Evolutionary conservation across 2,888 invertebrate genomes (phyloP).

Genomic region (Drosophila fulvimacula): DNA sequence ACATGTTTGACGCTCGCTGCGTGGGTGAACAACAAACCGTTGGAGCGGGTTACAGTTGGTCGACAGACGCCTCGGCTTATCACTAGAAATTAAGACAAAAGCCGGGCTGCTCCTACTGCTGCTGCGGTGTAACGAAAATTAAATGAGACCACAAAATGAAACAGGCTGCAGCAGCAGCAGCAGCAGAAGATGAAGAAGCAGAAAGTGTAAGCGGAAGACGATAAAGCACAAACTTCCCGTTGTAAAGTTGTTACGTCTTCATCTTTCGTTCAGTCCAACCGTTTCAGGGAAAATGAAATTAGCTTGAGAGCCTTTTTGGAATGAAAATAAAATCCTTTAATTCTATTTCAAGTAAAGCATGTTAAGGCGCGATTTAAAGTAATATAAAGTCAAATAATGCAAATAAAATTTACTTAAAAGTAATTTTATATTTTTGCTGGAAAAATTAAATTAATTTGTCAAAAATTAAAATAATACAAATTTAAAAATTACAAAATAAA

Average conservation of each 20-base stretch:
- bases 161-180: slow-evolving; percentile 6
- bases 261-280: slow-evolving; percentile 14
- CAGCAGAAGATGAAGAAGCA: neutral
- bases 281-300: neutral
- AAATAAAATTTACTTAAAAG: too few species aligned
- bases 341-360: neutral
- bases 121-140: slow-evolving; percentile 54
- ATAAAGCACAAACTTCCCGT: neutral
- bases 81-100: slow-evolving; percentile 76
- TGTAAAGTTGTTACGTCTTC: slow-evolving; percentile 16
- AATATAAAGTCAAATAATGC: neutral
- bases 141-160: slow-evolving; percentile 60
- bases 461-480: too few species aligned
- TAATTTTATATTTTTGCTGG: too few species aligned
- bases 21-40: neutral
- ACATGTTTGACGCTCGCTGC: slow-evolving; percentile 41
- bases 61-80: slow-evolving; percentile 59
- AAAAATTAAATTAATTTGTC: too few species aligned
- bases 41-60: slow-evolving; percentile 9
- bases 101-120: slow-evolving; percentile 16
- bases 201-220: slow-evolving; percentile 2
- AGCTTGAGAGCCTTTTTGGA: neutral
- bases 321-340: neutral
- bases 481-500: too few species aligned
- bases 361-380: neutral